Evolutionary conservation across 2,888 invertebrate genomes (phyloP).

Genomic region (Atherix ibis): DNA sequence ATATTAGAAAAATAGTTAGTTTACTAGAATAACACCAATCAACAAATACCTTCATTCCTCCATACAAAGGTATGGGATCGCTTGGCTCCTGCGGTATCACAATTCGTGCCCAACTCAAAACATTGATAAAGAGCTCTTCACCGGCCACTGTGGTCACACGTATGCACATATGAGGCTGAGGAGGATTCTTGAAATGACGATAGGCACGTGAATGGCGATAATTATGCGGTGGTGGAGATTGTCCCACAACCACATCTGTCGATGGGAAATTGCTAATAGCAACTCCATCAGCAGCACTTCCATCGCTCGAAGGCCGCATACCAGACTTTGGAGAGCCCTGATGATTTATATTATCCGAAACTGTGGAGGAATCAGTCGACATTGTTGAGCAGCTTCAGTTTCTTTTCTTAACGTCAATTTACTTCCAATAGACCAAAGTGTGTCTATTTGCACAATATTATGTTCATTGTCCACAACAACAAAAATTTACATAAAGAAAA

Average conservation of each 20-base stretch:
- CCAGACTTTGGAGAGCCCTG: not conserved
- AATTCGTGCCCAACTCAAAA: conserved; percentile 57
- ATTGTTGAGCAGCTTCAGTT: too few relatives aligned
- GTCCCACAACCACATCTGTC: conserved; percentile 15
- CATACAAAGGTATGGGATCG: conserved; percentile 52
- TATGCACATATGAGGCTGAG: conserved; percentile 62
- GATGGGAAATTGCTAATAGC: too few relatives aligned
- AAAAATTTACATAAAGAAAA: too few relatives aligned
- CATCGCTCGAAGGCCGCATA: not conserved
- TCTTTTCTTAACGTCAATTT: too few relatives aligned
- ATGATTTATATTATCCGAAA: not conserved
- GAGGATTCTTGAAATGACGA: conserved; percentile 55
- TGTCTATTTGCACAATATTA: too few relatives aligned
- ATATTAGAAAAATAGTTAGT: not conserved
- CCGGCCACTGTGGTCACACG: conserved; percentile 38
- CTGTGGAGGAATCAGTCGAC: not conserved
- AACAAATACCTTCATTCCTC: conserved; percentile 59
- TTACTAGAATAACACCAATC: not conserved
- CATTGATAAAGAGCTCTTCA: conserved; percentile 45
- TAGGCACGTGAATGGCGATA: conserved; percentile 43
- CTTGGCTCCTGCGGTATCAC: conserved; percentile 47
- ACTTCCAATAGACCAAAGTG: too few relatives aligned
- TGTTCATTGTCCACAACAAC: too few relatives aligned
- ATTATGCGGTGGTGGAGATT: conserved; percentile 38
- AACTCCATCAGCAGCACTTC: too few relatives aligned